Conservation (phyloP, 2,888 invertebrate species). For the Amaurobius ferox region DNA sequence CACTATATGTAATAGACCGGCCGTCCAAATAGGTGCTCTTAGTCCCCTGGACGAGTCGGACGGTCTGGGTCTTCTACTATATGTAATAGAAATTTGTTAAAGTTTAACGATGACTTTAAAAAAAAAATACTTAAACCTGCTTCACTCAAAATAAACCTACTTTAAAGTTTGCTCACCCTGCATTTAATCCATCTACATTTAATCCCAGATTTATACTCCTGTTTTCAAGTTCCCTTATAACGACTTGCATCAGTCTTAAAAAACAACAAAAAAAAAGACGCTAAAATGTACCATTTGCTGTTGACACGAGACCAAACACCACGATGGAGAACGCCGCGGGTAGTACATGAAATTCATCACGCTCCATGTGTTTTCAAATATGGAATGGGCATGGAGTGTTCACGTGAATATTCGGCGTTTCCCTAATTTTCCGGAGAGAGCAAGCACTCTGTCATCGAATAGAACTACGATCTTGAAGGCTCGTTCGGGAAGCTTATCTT, state of each 20-base stretch:
- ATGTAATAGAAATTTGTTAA: too few species aligned
- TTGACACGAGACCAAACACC: background rate
- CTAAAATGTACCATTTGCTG: background rate
- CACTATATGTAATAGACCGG: too few species aligned
- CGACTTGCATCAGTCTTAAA: background rate
- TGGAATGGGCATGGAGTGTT: slow-evolving; percentile 22
- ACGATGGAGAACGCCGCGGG: too few species aligned
- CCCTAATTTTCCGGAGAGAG: background rate
- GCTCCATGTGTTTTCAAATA: slow-evolving; percentile 22
- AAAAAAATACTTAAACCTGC: too few species aligned
- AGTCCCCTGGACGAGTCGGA: too few species aligned
- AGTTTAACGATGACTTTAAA: too few species aligned
- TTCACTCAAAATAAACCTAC: background rate
- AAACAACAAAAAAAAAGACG: background rate
- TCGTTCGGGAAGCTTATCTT: background rate
- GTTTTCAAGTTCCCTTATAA: background rate
- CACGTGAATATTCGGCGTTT: slow-evolving; percentile 26
- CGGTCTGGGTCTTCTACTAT: too few species aligned
- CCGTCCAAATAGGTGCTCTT: too few species aligned
- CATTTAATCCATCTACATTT: background rate
- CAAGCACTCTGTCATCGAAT: background rate
- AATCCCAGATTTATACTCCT: background rate
- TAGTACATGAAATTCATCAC: slow-evolving; percentile 12
- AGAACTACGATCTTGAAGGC: background rate
- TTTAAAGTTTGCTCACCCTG: slow-evolving; percentile 1